These are phyloP conservation scores for Takifugu rubripes DNA, from an alignment of 2,797 vertebrate genomes.

Conservation along the genomic window DNA sequence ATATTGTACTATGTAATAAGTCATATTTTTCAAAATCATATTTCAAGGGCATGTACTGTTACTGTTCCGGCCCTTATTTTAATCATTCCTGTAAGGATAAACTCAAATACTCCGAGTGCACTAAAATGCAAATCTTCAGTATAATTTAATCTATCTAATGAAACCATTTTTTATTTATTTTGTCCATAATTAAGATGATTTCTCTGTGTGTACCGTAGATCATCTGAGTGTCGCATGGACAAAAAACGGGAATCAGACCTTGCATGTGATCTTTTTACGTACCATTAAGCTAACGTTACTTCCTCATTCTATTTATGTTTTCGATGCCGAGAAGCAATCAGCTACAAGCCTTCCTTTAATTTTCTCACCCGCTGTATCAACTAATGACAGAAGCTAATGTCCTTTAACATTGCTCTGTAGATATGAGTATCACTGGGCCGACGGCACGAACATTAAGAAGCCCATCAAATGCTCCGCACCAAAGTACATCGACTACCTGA, in stretches of 20 bases:
- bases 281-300: slow-evolving; percentile 49
- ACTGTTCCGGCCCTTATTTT: not conserved
- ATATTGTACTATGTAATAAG: not conserved
- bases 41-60: not conserved
- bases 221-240: slow-evolving; percentile 47
- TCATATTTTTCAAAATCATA: not conserved
- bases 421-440: slow-evolving; percentile 97
- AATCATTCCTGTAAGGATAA: too few relatives aligned
- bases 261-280: slow-evolving; percentile 21
- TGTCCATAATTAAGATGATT: too few relatives aligned
- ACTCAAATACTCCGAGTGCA: too few relatives aligned
- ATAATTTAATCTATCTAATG: too few relatives aligned
- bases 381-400: not conserved
- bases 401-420: slow-evolving; percentile 58
- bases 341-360: too few relatives aligned
- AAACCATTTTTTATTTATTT: too few relatives aligned
- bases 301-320: slow-evolving; percentile 51
- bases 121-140: too few relatives aligned
- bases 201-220: not conserved
- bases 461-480: slow-evolving; percentile 96
- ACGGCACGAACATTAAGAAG: slow-evolving; percentile 96
- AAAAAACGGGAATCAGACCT: slow-evolving; percentile 49
- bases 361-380: not conserved
- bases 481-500: slow-evolving; percentile 96
- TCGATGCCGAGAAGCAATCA: slow-evolving; percentile 26